These are phyloP conservation scores for Meganola albula DNA, from an alignment of 2,888 invertebrate species.

Conservation along the genomic window DNA sequence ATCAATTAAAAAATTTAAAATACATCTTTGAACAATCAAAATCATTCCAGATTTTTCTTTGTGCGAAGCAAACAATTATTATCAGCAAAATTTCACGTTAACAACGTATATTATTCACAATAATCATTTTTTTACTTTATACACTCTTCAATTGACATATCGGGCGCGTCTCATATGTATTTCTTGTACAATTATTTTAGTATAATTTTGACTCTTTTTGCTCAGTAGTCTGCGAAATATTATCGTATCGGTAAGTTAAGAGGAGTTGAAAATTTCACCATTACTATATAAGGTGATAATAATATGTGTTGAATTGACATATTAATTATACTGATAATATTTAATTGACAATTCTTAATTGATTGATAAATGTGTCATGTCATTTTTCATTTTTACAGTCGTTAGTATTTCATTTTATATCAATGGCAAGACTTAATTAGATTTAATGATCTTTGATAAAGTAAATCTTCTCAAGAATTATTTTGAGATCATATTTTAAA, in stretches of 20 bases:
- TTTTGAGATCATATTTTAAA: too few relatives aligned
- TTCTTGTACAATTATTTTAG: conserved; percentile 67
- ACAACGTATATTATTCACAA: conserved; percentile 47
- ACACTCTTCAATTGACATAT: conserved; percentile 74
- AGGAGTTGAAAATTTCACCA: conserved; percentile 2
- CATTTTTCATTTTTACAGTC: too few relatives aligned
- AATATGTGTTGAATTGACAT: neutral
- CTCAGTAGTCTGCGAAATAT: conserved; percentile 42
- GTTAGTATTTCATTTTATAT: too few relatives aligned
- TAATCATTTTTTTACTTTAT: conserved; percentile 60
- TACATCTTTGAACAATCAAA: conserved; percentile 14
- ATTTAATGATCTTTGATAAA: too few relatives aligned
- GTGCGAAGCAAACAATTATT: conserved; percentile 22
- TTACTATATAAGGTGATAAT: neutral
- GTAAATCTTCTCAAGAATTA: too few relatives aligned
- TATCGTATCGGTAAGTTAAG: conserved; percentile 17
- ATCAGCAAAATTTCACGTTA: conserved; percentile 34
- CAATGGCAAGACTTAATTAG: too few relatives aligned
- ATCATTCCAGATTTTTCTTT: conserved; percentile 10
- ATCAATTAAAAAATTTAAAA: conserved; percentile 1
- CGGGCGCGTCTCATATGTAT: conserved; percentile 65
- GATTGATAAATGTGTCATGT: too few relatives aligned
- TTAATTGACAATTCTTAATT: neutral
- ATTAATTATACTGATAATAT: neutral
- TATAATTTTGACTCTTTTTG: conserved; percentile 42